Conservation (phyloP, 2,888 invertebrate species). For the Clunio marinus region DNA sequence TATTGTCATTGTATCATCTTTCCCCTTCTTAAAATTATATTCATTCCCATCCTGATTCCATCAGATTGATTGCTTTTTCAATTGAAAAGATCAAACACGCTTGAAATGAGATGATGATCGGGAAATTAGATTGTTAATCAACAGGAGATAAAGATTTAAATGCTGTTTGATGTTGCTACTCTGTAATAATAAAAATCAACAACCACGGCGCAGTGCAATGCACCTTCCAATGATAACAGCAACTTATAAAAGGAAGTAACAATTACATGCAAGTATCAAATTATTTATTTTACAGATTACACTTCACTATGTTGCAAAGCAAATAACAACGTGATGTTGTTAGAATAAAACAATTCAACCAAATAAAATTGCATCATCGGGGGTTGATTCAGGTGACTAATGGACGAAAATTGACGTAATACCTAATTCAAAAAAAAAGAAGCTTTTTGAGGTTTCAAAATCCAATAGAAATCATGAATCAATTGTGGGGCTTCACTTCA, state of each 20-base stretch:
- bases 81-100: conserved; percentile 25
- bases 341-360: too few species aligned
- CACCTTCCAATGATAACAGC: conserved; percentile 25
- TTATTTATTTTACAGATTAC: conserved; percentile 32
- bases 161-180: conserved; percentile 17
- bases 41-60: conserved; percentile 2
- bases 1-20: conserved; percentile 12
- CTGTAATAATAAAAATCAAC: conserved; percentile 37
- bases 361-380: too few species aligned
- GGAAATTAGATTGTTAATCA: background rate
- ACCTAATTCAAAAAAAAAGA: background rate
- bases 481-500: background rate
- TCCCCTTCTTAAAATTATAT: background rate
- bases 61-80: conserved; percentile 13
- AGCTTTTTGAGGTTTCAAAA: conserved; percentile 4
- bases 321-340: too few species aligned
- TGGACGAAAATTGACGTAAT: background rate
- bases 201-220: background rate
- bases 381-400: conserved; percentile 5
- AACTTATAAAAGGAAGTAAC: background rate
- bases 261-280: background rate
- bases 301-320: conserved; percentile 17
- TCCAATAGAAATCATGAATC: background rate
- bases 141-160: background rate
- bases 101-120: conserved; percentile 28